Evolutionary conservation across 2,113 vertebrate genomes (phyloP).

Genomic region (Poecile atricapillus): DNA sequence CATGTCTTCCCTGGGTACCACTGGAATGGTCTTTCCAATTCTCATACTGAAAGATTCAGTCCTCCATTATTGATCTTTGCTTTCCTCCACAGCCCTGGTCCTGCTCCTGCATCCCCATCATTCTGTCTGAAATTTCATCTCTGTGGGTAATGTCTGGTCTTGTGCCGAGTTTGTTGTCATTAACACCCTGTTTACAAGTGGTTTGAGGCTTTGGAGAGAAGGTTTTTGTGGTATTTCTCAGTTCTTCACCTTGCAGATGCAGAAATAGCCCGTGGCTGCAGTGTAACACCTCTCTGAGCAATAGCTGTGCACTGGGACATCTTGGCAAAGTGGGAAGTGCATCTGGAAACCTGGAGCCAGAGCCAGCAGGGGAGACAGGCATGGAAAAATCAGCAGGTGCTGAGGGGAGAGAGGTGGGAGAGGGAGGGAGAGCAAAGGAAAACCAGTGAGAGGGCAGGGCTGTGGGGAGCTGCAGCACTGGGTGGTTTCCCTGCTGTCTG

Average conservation of each 20-base stretch:
- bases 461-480: background rate
- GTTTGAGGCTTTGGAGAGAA: background rate
- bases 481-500: background rate
- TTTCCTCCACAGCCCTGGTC: background rate
- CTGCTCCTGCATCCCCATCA: background rate
- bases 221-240: background rate
- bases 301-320: background rate
- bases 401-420: background rate
- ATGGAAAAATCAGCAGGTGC: background rate
- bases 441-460: background rate
- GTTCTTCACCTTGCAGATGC: background rate
- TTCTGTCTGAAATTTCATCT: background rate
- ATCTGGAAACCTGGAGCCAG: background rate
- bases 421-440: background rate
- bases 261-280: rapidly evolving
- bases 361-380: background rate
- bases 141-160: background rate
- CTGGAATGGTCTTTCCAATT: background rate
- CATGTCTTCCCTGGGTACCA: background rate
- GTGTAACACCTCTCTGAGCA: background rate
- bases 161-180: background rate
- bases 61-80: rapidly evolving
- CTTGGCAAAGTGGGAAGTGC: background rate
- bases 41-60: background rate
- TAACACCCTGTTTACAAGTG: background rate